Evolutionary conservation across 2,113 vertebrate species (phyloP).

Genomic region (Pelvicachromis taeniatus): DNA sequence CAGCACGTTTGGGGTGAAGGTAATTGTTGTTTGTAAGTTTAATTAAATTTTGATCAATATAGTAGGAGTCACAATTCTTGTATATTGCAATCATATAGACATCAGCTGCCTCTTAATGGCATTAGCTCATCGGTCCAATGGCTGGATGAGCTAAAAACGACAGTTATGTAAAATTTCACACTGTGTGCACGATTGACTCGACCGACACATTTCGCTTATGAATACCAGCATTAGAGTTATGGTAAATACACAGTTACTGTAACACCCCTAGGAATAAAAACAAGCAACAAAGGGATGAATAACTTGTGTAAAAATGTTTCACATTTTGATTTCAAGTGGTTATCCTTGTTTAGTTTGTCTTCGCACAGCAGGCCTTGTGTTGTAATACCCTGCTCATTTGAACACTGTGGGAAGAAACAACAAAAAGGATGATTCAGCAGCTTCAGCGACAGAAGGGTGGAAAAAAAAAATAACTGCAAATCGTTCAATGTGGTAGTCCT

Average conservation of each 20-base stretch:
- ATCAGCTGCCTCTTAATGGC: not conserved
- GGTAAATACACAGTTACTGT: not conserved
- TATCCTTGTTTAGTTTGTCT: not conserved
- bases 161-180: not conserved
- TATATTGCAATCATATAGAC: not conserved
- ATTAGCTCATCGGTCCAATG: not conserved
- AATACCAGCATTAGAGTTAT: not conserved
- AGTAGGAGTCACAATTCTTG: not conserved
- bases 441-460: not conserved
- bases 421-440: constrained; percentile 16
- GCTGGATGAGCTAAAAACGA: not conserved
- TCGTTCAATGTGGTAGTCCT: not conserved
- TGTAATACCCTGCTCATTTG: not conserved
- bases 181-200: not conserved
- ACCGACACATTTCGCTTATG: not conserved
- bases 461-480: not conserved
- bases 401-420: not conserved
- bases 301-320: not conserved
- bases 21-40: not conserved
- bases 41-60: not conserved
- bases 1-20: not conserved
- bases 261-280: not conserved
- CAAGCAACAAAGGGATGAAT: not conserved
- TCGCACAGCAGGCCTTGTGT: not conserved
- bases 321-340: not conserved